Evolutionary conservation across 2,888 invertebrate genomes (phyloP), one percentile per base, ranked within the genome.

Genomic region (Pemphredon lugubris): DNA sequence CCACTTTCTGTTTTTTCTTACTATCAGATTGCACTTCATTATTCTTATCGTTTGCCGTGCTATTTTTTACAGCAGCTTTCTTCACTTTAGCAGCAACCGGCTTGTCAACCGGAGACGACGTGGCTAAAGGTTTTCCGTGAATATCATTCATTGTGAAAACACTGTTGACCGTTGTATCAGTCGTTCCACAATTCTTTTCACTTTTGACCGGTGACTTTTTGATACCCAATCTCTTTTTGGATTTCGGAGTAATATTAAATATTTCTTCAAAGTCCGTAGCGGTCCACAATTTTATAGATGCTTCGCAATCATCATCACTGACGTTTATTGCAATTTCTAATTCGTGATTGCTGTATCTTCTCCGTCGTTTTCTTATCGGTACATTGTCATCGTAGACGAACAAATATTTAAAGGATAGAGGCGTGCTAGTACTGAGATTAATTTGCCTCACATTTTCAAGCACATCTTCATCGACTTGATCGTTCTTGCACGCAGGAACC

Each of bases 211-310:
- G 45, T 11, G 60, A 64, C 42, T 76, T 81, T 32, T 55, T 74
- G n/a, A 11, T 70, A 3, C 34, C 18, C 0, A 61, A 42, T 57
- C 80, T 65, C 47, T 79, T 85, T 6, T 73, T 86, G 2, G 75
- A 54, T 47, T 79, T 81, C 1, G 87, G 85, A 4, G 80, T 44
- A 0, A 85, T 34, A 51, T 81, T 82, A 40, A 86, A 88, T 55
- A 89, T 71, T 54, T 88, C 88, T 42, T 86, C 83, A 44, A 77
- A 85, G 1, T 75, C 57, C 0, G 84, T 86, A 0, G 84, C 75
- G 0, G 73, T 83, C 68, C 87, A 64, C n/a, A 75, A 30, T 48
- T 79, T 83, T 13, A 75, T 37, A 18, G 68, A 64, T 2, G 71
- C 74, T 0, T 73, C 50, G 0, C 61, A 63, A 70, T 77, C 72